A percentile compares a stretch with the other conserved stretches of the same genome.
phyloP scores from a whole-genome alignment of 2,797 vertebrate genomes.

The Betta splendens region DNA sequence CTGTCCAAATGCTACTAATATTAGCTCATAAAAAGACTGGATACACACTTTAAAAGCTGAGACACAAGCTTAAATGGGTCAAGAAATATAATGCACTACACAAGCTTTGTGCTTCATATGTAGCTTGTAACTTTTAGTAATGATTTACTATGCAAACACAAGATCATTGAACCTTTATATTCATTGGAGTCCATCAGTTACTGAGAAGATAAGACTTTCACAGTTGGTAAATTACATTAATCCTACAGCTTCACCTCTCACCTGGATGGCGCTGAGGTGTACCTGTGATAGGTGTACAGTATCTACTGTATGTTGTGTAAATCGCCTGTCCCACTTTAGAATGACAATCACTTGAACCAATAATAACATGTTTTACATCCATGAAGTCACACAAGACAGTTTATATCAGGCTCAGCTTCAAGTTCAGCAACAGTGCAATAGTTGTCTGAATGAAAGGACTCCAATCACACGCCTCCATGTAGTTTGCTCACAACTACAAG shows the following conservation, averaged over 20 bases:
- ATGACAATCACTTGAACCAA: slow-evolving; percentile 1
- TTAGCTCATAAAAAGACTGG: too few relatives aligned
- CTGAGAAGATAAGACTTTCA: background rate
- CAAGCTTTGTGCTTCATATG: background rate
- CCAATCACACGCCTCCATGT: background rate
- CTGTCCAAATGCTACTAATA: too few relatives aligned
- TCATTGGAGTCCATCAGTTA: background rate
- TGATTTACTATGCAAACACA: background rate
- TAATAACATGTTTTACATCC: slow-evolving; percentile 16
- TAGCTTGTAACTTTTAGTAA: too few relatives aligned
- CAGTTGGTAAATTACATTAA: background rate
- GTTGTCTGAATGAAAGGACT: background rate
- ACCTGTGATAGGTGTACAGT: background rate
- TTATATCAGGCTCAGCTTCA: too few relatives aligned
- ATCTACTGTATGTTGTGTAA: background rate
- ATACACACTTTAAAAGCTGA: too few relatives aligned
- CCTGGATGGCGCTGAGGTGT: background rate
- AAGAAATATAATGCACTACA: background rate
- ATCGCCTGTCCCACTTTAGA: background rate
- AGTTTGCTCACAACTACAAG: background rate
- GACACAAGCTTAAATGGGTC: too few relatives aligned
- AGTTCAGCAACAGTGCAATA: background rate
- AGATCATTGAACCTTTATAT: background rate
- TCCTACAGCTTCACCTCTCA: background rate
- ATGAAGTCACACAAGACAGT: background rate